phyloP scores from a whole-genome alignment of 2,113 vertebrate species.

The Boleophthalmus pectinirostris region DNA sequence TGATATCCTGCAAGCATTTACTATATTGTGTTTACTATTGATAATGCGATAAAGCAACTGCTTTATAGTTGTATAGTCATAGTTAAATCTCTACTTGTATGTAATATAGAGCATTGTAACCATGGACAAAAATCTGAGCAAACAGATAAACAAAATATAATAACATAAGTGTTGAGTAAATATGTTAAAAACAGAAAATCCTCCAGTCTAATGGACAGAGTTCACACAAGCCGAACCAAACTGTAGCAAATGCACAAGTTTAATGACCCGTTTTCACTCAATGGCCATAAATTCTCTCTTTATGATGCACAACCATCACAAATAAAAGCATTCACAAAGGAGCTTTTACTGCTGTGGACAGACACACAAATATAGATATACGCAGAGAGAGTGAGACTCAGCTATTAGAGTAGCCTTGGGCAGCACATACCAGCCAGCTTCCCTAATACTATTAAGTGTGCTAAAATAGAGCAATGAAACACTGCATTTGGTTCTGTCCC shows the following conservation, averaged over 20 bases:
- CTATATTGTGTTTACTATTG: too few species aligned
- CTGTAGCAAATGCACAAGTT: slow-evolving; percentile 42
- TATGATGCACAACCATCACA: slow-evolving; percentile 49
- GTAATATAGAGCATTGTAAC: too few species aligned
- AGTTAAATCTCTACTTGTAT: too few species aligned
- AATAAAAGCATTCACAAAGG: slow-evolving; percentile 58
- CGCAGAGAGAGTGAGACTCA: slow-evolving; percentile 14
- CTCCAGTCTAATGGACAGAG: slow-evolving; percentile 43
- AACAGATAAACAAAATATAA: slow-evolving; percentile 50
- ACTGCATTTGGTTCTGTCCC: slow-evolving; percentile 33
- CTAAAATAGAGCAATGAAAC: slow-evolving; percentile 52
- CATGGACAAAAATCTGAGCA: slow-evolving; percentile 40
- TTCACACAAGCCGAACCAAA: slow-evolving; percentile 54
- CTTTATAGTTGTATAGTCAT: too few species aligned
- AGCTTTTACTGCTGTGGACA: slow-evolving; percentile 46
- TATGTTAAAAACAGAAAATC: slow-evolving; percentile 32
- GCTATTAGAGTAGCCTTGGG: slow-evolving; percentile 40
- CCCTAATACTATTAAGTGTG: slow-evolving; percentile 34
- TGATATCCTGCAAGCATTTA: too few species aligned
- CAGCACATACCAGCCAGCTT: slow-evolving; percentile 37
- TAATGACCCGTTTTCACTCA: slow-evolving; percentile 65
- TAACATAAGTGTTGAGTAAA: slow-evolving; percentile 53
- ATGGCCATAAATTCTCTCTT: slow-evolving; percentile 63
- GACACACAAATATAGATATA: slow-evolving; percentile 20
- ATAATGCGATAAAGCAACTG: too few species aligned